phyloP scores from a whole-genome alignment of 2,113 vertebrate genomes.

The Leucopsar rothschildi region DNA sequence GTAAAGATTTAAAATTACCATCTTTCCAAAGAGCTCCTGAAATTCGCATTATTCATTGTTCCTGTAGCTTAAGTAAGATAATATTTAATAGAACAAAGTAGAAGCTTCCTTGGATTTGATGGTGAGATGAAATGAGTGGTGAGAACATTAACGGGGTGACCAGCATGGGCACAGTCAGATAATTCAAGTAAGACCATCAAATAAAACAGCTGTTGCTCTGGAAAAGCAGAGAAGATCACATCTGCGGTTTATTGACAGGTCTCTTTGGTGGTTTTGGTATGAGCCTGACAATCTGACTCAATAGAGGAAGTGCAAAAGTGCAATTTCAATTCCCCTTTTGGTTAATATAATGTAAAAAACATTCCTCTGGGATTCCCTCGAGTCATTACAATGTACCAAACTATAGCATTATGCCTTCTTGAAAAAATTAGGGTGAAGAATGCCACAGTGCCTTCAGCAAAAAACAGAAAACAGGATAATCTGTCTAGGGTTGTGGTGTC shows the following conservation, averaged over 20 bases:
- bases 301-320: constrained; percentile 9
- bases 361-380: neutral
- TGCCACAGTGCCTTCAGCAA: neutral
- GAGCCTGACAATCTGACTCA: neutral
- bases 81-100: neutral
- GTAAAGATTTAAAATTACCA: neutral
- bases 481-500: neutral
- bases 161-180: neutral
- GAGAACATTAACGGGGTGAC: neutral
- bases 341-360: neutral
- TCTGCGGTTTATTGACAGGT: neutral
- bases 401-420: neutral
- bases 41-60: neutral
- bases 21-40: neutral
- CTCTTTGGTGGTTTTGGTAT: neutral
- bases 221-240: neutral
- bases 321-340: constrained; percentile 40
- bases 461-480: neutral
- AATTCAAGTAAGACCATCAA: neutral
- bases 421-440: neutral
- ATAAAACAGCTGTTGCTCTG: neutral
- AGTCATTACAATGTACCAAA: neutral
- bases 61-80: neutral
- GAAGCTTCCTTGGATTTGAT: neutral
- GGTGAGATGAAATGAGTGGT: neutral